phyloP scores from a whole-genome alignment of 2,888 invertebrate species.

The Lingula anatina region DNA sequence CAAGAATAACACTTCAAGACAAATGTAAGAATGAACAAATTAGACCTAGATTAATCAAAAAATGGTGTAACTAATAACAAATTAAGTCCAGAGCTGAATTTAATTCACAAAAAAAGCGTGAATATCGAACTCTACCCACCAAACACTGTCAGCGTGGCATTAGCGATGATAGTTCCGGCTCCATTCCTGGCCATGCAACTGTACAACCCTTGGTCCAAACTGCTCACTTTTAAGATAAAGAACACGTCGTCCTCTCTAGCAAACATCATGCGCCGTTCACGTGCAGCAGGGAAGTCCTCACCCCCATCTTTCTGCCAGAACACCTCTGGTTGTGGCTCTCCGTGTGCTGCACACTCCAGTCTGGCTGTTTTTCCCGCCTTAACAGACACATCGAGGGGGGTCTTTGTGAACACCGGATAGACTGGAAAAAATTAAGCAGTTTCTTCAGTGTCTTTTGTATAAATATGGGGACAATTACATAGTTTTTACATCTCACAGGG shows the following conservation, averaged over 20 bases:
- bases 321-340: constrained; percentile 71
- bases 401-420: constrained; percentile 79
- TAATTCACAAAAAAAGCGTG: too few species aligned
- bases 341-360: constrained; percentile 85
- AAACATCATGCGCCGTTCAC: constrained; percentile 86
- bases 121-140: constrained; percentile 33
- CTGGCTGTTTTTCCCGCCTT: constrained; percentile 80
- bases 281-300: constrained; percentile 78
- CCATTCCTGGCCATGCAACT: constrained; percentile 88
- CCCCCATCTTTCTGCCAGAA: constrained; percentile 55
- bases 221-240: constrained; percentile 86
- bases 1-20: too few species aligned
- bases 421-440: constrained; percentile 56
- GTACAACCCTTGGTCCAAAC: constrained; percentile 84
- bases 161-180: constrained; percentile 80
- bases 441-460: not conserved
- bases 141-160: constrained; percentile 77
- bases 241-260: constrained; percentile 87
- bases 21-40: not conserved
- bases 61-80: not conserved
- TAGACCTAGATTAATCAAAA: not conserved
- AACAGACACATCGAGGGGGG: constrained; percentile 77
- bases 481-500: too few species aligned
- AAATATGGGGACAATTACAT: too few species aligned
- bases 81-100: too few species aligned